phyloP scores from a whole-genome alignment of 2,113 vertebrate genomes.

The Platichthys flesus region DNA sequence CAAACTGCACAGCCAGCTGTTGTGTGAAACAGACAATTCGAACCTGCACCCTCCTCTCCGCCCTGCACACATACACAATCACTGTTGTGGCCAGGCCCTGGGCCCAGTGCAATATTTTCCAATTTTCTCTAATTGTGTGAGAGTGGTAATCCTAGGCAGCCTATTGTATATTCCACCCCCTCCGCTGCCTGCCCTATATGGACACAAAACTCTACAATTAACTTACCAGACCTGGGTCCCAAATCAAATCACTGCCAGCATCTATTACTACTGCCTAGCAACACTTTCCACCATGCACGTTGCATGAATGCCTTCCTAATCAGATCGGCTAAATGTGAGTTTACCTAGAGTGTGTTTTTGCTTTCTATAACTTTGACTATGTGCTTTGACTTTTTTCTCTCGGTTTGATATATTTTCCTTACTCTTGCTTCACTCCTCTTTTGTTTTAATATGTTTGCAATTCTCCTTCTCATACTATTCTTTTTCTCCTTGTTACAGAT shows the following conservation, averaged over 20 bases:
- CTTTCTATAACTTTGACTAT: conserved; percentile 53
- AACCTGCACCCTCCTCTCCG: conserved; percentile 38
- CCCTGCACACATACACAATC: conserved; percentile 54
- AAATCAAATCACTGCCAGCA: conserved; percentile 81
- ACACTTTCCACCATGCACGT: conserved; percentile 63
- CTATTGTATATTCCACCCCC: conserved; percentile 77
- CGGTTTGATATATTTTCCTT: background rate
- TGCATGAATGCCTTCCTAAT: conserved; percentile 75
- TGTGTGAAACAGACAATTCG: conserved; percentile 71
- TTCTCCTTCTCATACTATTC: conserved; percentile 54
- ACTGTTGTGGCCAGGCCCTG: conserved; percentile 63
- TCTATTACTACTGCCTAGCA: conserved; percentile 80
- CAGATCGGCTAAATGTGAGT: conserved; percentile 51
- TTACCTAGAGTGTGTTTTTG: conserved; percentile 51
- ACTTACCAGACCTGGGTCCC: conserved; percentile 76
- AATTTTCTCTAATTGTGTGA: conserved; percentile 84
- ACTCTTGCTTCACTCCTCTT: background rate
- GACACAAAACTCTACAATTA: conserved; percentile 81
- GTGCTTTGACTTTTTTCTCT: conserved; percentile 36
- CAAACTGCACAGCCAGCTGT: conserved; percentile 76
- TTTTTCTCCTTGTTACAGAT: conserved; percentile 83
- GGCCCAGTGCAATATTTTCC: conserved; percentile 84
- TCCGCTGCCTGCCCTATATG: conserved; percentile 68
- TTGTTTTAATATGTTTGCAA: conserved; percentile 32
- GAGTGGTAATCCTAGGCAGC: conserved; percentile 80